These are phyloP conservation scores for Lacerta agilis DNA, from an alignment of 2,797 vertebrate species.

Conservation along the genomic window DNA sequence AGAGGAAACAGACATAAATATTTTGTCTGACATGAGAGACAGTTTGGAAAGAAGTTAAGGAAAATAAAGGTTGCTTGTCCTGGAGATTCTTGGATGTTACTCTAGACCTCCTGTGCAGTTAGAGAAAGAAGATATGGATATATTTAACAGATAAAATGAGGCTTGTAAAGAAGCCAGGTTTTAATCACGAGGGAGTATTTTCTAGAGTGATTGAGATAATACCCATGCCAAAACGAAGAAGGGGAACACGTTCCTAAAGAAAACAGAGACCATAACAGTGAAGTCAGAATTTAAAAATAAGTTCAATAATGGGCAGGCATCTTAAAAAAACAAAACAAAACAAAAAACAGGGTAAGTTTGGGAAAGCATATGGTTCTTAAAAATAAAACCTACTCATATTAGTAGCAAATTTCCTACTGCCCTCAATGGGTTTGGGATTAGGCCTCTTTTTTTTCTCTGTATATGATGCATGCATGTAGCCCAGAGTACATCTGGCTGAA, in stretches of 20 bases:
- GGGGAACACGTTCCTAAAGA: constrained; percentile 31
- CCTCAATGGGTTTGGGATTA: background rate
- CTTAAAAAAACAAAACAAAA: background rate
- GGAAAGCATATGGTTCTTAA: constrained; percentile 1
- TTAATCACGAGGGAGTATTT: constrained; percentile 57
- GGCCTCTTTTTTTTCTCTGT: background rate
- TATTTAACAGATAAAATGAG: constrained; percentile 60
- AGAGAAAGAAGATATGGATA: constrained; percentile 59
- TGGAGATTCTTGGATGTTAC: constrained; percentile 62
- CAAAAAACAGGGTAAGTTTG: background rate
- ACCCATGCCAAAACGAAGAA: constrained; percentile 8
- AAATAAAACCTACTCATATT: constrained; percentile 20
- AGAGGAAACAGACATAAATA: constrained; percentile 63
- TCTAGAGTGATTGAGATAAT: constrained; percentile 58
- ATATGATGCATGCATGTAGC: background rate
- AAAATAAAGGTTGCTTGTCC: constrained; percentile 60
- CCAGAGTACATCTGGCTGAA: constrained; percentile 25
- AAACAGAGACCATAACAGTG: constrained; percentile 19
- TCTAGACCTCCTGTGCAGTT: constrained; percentile 59
- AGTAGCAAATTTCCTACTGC: constrained; percentile 9
- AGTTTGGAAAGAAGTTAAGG: constrained; percentile 61
- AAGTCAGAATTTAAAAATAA: constrained; percentile 30
- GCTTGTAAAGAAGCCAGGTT: constrained; percentile 54
- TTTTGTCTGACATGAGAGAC: constrained; percentile 64
- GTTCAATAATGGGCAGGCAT: constrained; percentile 23